phyloP scores from a whole-genome alignment of 1,140 invertebrate genomes.

The Pemphigus obesinymphae region DNA sequence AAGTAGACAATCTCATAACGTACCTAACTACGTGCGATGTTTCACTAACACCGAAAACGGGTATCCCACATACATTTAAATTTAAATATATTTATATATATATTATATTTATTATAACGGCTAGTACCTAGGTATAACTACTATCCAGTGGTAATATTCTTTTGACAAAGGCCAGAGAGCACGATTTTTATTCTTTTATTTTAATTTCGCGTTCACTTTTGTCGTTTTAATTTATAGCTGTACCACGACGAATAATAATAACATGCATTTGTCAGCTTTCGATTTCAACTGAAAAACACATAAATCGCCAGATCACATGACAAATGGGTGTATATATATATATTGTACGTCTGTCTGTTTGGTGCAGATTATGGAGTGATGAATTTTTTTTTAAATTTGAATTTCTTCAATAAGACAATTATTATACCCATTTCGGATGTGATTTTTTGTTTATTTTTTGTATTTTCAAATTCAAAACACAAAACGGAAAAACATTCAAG shows the following conservation, averaged over 20 bases:
- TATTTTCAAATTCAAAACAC: too few species aligned
- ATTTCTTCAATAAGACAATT: background rate
- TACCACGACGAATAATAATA: background rate
- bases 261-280: conserved; percentile 33
- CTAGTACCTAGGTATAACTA: background rate
- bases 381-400: background rate
- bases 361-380: background rate
- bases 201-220: conserved; percentile 3
- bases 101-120: too few species aligned
- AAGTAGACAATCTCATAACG: conserved; percentile 25
- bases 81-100: background rate
- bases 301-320: background rate
- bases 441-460: too few species aligned
- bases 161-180: background rate
- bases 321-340: background rate
- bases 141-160: background rate
- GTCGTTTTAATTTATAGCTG: background rate
- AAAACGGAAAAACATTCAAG: too few species aligned
- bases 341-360: background rate
- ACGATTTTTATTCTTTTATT: background rate
- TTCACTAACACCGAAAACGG: background rate
- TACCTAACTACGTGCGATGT: background rate
- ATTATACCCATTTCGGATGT: too few species aligned
- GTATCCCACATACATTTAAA: background rate
- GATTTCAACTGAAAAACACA: conserved; percentile 13